These are phyloP conservation scores for Coregonus suidteri DNA, from an alignment of 2,797 vertebrate genomes.

Conservation along the genomic window DNA sequence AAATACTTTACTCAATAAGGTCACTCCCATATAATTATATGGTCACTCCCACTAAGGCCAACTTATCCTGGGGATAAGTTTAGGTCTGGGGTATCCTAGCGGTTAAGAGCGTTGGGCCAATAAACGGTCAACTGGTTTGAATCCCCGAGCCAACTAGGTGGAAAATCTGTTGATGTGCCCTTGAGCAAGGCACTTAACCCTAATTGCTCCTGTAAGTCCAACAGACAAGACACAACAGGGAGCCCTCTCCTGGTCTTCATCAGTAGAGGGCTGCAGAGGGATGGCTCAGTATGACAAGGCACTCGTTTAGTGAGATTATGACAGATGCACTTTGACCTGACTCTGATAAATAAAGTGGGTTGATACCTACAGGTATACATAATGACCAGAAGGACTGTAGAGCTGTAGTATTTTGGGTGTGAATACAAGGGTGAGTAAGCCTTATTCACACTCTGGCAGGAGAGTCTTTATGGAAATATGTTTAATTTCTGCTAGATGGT, in stretches of 20 bases:
- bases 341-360: background rate
- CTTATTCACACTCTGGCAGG: background rate
- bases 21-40: no score
- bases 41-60: no score
- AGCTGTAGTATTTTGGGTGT: background rate
- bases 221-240: background rate
- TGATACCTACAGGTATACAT: background rate
- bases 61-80: background rate
- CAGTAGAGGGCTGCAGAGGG: background rate
- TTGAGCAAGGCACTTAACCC: no score
- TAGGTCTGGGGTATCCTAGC: no score
- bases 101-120: no score
- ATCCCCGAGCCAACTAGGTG: no score
- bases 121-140: no score
- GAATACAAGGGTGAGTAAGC: background rate
- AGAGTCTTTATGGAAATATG: background rate
- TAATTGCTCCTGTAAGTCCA: no score
- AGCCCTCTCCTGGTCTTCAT: background rate
- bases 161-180: no score
- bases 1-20: no score
- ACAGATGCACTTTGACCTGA: background rate
- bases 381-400: background rate
- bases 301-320: background rate
- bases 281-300: background rate
- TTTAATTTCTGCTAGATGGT: background rate